These are phyloP conservation scores for Seira ritae DNA, from an alignment of 2,888 invertebrate species.

Conservation along the genomic window DNA sequence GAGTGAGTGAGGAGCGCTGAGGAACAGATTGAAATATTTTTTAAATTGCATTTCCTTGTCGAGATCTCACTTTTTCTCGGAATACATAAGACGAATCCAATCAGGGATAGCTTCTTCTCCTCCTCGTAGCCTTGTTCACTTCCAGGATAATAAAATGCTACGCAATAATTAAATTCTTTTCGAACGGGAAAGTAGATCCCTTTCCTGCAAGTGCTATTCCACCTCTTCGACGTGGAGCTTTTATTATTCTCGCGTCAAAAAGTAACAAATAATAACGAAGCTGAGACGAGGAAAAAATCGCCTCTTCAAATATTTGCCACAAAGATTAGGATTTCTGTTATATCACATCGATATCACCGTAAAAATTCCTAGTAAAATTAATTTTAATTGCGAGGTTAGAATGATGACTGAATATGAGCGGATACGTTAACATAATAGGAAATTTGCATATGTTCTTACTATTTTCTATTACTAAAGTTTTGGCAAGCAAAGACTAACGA, in stretches of 20 bases:
- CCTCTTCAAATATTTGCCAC: not conserved
- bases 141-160: not conserved
- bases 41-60: conserved; percentile 1
- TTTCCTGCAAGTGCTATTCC: too few relatives aligned
- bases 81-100: not conserved
- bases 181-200: too few relatives aligned
- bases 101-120: not conserved
- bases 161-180: not conserved
- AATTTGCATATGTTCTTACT: too few relatives aligned
- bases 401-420: not conserved
- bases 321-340: not conserved
- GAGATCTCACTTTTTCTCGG: not conserved
- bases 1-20: not conserved
- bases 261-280: too few relatives aligned
- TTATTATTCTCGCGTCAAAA: not conserved
- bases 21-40: not conserved
- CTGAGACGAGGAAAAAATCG: not conserved
- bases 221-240: not conserved
- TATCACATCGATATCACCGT: not conserved
- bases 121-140: not conserved
- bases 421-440: too few relatives aligned
- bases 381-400: not conserved
- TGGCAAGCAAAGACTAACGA: too few relatives aligned
- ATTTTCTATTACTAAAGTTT: too few relatives aligned
- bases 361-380: not conserved